phyloP scores from a whole-genome alignment of 2,113 vertebrate species.

The Rhinolophus sinicus region DNA sequence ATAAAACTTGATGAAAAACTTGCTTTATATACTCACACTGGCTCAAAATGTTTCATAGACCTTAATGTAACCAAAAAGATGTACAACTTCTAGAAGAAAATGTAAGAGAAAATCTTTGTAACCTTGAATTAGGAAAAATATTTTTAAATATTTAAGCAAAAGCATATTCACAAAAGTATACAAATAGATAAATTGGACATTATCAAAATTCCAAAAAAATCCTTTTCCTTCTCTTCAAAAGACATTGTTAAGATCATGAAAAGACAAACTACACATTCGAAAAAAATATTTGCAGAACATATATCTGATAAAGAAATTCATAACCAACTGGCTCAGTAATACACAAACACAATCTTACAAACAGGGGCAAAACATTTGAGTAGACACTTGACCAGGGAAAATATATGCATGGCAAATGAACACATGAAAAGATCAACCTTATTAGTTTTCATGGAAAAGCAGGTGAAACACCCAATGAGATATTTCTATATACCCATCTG shows the following conservation, averaged over 20 bases:
- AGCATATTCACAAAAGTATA: background rate
- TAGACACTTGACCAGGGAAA: background rate
- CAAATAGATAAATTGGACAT: background rate
- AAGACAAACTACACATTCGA: background rate
- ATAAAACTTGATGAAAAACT: background rate
- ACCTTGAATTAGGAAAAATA: background rate
- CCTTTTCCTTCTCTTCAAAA: background rate
- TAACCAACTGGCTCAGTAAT: background rate
- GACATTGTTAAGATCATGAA: background rate
- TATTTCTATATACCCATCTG: too few species aligned
- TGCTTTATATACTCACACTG: background rate
- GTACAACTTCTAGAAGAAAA: background rate
- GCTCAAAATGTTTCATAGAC: background rate
- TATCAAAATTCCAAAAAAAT: background rate
- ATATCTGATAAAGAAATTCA: background rate
- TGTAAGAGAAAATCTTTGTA: background rate
- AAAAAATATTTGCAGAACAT: background rate
- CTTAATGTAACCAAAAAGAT: background rate
- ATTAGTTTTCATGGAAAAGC: background rate
- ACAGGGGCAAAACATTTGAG: background rate
- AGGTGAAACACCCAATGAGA: background rate
- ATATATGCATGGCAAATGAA: background rate
- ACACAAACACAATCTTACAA: too few species aligned
- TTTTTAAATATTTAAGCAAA: background rate
- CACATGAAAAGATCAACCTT: background rate